Base-by-base conservation (phyloP, 1,140 invertebrate genomes). In the Potamilus streckersoni region DNA sequence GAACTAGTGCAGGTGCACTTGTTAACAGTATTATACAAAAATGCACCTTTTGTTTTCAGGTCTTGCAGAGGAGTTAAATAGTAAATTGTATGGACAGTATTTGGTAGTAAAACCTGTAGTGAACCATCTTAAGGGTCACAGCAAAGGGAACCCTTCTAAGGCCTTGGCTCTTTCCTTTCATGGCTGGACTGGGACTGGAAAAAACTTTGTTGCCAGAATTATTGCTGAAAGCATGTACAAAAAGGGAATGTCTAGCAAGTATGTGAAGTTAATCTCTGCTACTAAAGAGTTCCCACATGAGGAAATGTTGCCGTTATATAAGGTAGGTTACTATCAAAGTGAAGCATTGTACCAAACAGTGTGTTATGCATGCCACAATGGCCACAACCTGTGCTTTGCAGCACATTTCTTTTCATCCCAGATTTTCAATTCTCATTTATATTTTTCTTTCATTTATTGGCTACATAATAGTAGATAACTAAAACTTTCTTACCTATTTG, bases 201-300 rank as follows among this genome's bases (percentile, higher is more conserved):
- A 88, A 64, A 88, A 86, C 60, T 96, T 93, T 92, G 93, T 96
- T 12, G 90, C 93, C n/a, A 92, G 92, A 70, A 93, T 96, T 84
- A 94, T 98, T 80, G 94, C 93, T 14, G 90, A 95, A 57, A 91
- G 93, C 74, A 86, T 98, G 12, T 98, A 93, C 87, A 88, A 89
- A 71, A 89, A 93, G 61, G 96, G 96, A 2, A 89, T 92, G 69
- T 86, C 94, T 19, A 97, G 95, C 88, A 89, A 92, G 80, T 96
- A 92, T 92, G 95, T 96, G 15, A 93, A 96, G 87, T 90, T 94
- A 73, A 96, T 94, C 85, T 93, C 94, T 87, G 94, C 95, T 0
- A 93, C 94, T 63, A 90, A 93, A 73, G 92, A 96, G 84, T 97
- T 97, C 91, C 93, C 94, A 13, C 84, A 92, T 79, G 82, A 90